Conservation (phyloP, 2,113 vertebrate species). For the Todiramphus chloris region DNA sequence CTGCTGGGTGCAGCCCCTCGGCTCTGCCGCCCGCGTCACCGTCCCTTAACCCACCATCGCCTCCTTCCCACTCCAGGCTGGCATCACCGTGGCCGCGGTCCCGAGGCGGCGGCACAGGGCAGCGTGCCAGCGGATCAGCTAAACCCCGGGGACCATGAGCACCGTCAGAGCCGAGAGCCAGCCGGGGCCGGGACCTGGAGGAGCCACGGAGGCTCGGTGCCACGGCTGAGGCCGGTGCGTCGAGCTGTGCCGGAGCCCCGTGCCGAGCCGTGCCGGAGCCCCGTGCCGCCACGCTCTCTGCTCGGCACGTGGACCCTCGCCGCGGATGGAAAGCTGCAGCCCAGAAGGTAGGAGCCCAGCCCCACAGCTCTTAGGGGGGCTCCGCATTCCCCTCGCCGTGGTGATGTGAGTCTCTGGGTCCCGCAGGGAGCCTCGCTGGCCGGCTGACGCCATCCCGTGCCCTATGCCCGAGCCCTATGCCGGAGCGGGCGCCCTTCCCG, state of each 20-base stretch:
- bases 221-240: background rate
- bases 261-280: background rate
- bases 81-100: background rate
- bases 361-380: rapidly evolving
- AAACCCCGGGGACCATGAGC: background rate
- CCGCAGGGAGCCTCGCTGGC: slow-evolving; percentile 30
- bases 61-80: background rate
- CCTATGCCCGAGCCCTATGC: slow-evolving; percentile 50
- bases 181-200: background rate
- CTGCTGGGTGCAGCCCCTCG: background rate
- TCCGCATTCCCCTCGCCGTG: rapidly evolving
- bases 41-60: background rate
- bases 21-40: background rate
- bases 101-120: background rate
- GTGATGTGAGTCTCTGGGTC: background rate
- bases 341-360: background rate
- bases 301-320: background rate
- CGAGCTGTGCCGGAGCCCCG: background rate
- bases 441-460: slow-evolving; percentile 15
- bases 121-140: background rate
- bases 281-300: background rate
- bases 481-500: slow-evolving; percentile 14
- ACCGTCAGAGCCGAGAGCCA: background rate
- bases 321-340: slow-evolving; percentile 36
- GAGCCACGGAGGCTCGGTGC: background rate